Evolutionary conservation across 2,113 vertebrate species (phyloP), one percentile per base, ranked within the genome.

Genomic region (Pteropus alecto): DNA sequence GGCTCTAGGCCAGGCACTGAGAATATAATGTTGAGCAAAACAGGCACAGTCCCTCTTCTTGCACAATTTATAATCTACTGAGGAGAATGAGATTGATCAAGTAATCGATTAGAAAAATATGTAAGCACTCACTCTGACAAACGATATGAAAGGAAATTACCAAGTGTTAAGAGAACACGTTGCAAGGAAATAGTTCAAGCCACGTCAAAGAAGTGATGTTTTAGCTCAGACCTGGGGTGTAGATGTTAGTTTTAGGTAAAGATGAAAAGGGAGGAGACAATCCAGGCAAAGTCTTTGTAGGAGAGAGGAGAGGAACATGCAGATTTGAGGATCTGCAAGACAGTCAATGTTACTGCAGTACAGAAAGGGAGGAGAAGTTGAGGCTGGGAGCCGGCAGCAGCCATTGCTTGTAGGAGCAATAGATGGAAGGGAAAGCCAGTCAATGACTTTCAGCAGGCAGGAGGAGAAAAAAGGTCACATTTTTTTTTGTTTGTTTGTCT

Each of bases 171-270:
- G 77, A 92, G 95, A 88, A 79, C 21, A 48, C 24, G 58, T 19
- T 65, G 46, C 76, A 78, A 88, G 54, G 68, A 93, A 92, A 54
- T 68, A 54, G 13, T 78, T 94, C 38, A 38, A 78, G 68, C 7
- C 71, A 81, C 61, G 65, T 61, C 73, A 8, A 67, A 78, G 54
- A 91, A 94, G 87, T 15, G 38, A 41, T 70, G 76, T 56, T 11
- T 41, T 43, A 93, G 43, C 26, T 48, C 91, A 77, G 54, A 87
- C 71, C 60, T 28, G 46, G 77, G 77, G 71, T 60, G n/a, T 46
- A 73, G n/a, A 43, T 87, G 46, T 71, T 83, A 41, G 58, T 65
- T 77, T 70, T 16, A 83, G 13, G 43, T 21, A n/a, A 85, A 67
- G 56, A 68, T 54, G 63, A 18, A 60, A 88, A 81, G 71, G 54